These are phyloP conservation scores for Auanema sp. DNA, from an alignment of 2,888 invertebrate genomes.

Conservation along the genomic window DNA sequence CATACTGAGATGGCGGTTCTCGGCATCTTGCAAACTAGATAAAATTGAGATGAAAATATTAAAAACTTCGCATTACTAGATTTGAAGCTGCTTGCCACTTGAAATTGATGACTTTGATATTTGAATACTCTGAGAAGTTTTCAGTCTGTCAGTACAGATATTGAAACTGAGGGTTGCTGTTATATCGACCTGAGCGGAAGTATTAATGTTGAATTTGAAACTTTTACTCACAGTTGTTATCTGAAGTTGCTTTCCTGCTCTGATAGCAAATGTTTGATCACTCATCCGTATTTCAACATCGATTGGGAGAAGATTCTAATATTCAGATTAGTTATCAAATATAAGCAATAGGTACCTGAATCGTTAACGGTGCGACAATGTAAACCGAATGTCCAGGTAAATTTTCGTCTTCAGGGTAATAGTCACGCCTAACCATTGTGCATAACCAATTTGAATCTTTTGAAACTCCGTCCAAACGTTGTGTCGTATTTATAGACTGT, in stretches of 20 bases:
- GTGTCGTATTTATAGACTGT: conserved; percentile 32
- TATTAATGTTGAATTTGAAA: background rate
- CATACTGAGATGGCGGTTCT: conserved; percentile 42
- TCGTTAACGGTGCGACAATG: conserved; percentile 79
- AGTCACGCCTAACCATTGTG: conserved; percentile 74
- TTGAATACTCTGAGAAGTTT: no score
- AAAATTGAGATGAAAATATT: background rate
- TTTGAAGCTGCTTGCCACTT: background rate
- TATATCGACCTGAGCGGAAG: conserved; percentile 67
- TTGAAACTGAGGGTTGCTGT: conserved; percentile 16
- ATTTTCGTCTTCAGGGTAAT: conserved; percentile 71
- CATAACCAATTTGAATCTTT: conserved; percentile 71
- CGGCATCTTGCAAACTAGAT: conserved; percentile 36
- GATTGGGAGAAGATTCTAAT: conserved; percentile 83
- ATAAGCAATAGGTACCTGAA: conserved; percentile 25
- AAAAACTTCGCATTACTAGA: background rate
- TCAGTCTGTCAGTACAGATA: no score
- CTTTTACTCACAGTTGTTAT: conserved; percentile 31
- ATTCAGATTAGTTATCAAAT: no score
- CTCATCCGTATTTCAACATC: conserved; percentile 66
- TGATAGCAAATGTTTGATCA: conserved; percentile 60
- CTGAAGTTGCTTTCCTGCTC: conserved; percentile 66
- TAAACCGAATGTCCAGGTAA: conserved; percentile 86
- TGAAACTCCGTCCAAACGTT: conserved; percentile 25
- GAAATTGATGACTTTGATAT: background rate